Evolutionary conservation across 2,888 invertebrate genomes (phyloP).

Genomic region (Stratiomys singularior): DNA sequence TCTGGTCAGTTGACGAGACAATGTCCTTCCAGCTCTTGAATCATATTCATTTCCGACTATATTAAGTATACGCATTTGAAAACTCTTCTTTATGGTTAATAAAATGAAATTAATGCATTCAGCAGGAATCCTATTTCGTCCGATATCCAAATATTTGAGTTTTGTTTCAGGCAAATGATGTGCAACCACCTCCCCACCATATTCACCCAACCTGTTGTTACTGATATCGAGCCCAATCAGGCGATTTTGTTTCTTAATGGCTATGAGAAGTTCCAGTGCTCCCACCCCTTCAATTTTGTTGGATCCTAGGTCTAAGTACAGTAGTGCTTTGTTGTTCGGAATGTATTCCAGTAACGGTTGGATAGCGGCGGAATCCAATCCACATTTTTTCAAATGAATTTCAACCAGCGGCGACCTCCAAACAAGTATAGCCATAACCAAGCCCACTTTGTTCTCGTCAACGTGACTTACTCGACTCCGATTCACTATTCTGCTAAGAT

Average conservation of each 20-base stretch:
- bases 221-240: conserved; percentile 59
- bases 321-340: conserved; percentile 38
- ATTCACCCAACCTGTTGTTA: conserved; percentile 57
- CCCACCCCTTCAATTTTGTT: conserved; percentile 61
- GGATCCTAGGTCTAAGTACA: conserved; percentile 57
- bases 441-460: conserved; percentile 59
- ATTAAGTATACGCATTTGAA: conserved; percentile 55
- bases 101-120: conserved; percentile 57
- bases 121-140: conserved; percentile 58
- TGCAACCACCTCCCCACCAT: conserved; percentile 61
- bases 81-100: conserved; percentile 58
- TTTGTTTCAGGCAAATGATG: conserved; percentile 54
- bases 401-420: conserved; percentile 59
- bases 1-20: conserved; percentile 57
- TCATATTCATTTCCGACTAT: conserved; percentile 60
- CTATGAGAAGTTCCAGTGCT: conserved; percentile 56
- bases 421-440: conserved; percentile 57
- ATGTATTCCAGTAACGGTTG: conserved; percentile 59
- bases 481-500: conserved; percentile 57
- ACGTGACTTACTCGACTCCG: conserved; percentile 53
- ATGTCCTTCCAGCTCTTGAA: conserved; percentile 54
- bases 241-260: conserved; percentile 53
- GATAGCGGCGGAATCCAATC: conserved; percentile 60
- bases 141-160: conserved; percentile 57
- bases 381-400: conserved; percentile 59